A percentile compares a stretch with the other conserved stretches of the same genome.
These are phyloP conservation scores for Chloroceryle aenea DNA, from an alignment of 2,113 vertebrate genomes.

Conservation along the genomic window DNA sequence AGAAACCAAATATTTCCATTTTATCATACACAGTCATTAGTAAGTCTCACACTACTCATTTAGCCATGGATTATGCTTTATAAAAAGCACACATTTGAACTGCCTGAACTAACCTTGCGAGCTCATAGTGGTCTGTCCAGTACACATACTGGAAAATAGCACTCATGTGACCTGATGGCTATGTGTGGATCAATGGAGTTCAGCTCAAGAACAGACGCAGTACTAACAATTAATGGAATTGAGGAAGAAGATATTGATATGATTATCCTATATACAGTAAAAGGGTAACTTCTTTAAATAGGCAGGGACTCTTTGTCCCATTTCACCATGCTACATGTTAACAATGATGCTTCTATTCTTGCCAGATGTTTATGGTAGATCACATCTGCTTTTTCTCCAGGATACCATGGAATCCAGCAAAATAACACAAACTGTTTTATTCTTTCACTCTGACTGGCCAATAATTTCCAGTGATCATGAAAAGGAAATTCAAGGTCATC, in stretches of 20 bases:
- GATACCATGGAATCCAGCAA: background rate
- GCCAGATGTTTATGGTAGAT: background rate
- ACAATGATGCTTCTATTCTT: background rate
- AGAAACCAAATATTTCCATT: background rate
- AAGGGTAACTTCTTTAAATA: background rate
- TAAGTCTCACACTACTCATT: slow-evolving; percentile 19
- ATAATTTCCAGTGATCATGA: background rate
- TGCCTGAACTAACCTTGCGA: background rate
- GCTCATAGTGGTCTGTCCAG: background rate
- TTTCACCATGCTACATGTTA: background rate
- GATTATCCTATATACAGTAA: background rate
- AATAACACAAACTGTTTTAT: background rate
- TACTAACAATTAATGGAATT: background rate
- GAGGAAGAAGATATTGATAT: background rate
- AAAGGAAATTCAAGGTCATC: slow-evolving; percentile 32
- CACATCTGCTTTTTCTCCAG: background rate
- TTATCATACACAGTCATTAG: background rate
- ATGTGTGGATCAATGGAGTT: background rate
- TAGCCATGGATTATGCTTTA: slow-evolving; percentile 6
- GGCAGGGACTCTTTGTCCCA: background rate
- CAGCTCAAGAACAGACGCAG: background rate
- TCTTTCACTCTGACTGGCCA: background rate
- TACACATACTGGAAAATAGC: background rate
- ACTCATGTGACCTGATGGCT: background rate
- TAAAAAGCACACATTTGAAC: background rate